Conservation (phyloP, 2,113 vertebrate species). For the Halcyon senegalensis region DNA sequence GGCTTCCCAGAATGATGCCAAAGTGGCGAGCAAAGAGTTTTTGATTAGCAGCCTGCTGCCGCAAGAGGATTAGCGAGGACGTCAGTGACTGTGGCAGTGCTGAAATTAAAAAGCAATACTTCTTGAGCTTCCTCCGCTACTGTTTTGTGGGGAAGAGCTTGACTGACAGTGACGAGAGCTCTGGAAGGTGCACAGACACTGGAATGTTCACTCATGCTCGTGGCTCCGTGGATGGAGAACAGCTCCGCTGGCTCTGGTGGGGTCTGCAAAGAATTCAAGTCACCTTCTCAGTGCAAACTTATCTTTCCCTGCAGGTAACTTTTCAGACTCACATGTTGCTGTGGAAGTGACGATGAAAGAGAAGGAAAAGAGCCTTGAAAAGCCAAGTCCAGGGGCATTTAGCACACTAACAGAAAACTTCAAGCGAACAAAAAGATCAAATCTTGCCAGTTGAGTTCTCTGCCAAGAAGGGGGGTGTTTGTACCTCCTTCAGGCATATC, state of each 20-base stretch:
- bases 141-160: background rate
- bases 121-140: background rate
- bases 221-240: background rate
- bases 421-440: background rate
- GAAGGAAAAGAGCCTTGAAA: background rate
- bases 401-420: background rate
- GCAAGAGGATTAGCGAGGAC: slow-evolving; percentile 46
- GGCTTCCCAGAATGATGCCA: slow-evolving; percentile 37
- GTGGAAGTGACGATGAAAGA: background rate
- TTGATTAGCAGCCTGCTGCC: slow-evolving; percentile 55
- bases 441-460: background rate
- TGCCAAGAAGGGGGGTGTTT: background rate
- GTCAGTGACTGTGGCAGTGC: slow-evolving; percentile 30
- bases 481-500: slow-evolving; percentile 11
- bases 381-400: background rate
- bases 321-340: background rate
- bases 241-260: background rate
- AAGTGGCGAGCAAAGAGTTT: slow-evolving; percentile 34
- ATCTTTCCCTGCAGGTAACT: background rate
- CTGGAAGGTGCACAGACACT: background rate
- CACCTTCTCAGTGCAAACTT: background rate
- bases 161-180: background rate
- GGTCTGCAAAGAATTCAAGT: background rate
- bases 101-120: slow-evolving; percentile 4
- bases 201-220: background rate